These are phyloP conservation scores for Tachina grossa DNA, from an alignment of 2,888 invertebrate species.

Conservation along the genomic window DNA sequence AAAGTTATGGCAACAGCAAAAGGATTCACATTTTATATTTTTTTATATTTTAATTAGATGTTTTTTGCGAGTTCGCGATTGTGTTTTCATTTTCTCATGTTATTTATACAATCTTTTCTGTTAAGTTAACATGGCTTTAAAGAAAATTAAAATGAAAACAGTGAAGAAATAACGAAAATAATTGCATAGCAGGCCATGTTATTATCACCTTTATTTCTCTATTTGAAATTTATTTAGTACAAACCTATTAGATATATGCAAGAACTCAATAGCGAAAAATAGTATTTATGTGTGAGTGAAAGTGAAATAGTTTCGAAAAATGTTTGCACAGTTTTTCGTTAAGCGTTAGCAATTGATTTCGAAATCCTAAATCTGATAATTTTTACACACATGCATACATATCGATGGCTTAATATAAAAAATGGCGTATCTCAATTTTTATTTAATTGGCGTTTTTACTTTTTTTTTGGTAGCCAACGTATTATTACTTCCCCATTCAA, in stretches of 20 bases:
- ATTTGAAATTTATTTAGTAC: neutral
- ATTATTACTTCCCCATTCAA: too few relatives aligned
- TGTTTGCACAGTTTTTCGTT: too few relatives aligned
- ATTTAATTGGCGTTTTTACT: too few relatives aligned
- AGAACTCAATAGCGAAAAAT: too few relatives aligned
- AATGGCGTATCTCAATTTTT: too few relatives aligned
- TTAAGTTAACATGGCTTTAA: conserved; percentile 28
- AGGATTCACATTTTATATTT: neutral
- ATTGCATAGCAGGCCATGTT: conserved; percentile 54
- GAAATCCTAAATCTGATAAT: too few relatives aligned
- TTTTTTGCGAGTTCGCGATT: conserved; percentile 10
- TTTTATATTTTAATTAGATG: conserved; percentile 6
- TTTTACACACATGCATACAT: too few relatives aligned
- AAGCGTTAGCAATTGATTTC: too few relatives aligned
- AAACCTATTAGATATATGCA: neutral
- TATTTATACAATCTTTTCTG: conserved; percentile 1
- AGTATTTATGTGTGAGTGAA: neutral
- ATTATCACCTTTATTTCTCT: conserved; percentile 8
- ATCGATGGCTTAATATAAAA: too few relatives aligned
- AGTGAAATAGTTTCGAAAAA: neutral
- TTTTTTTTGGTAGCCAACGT: too few relatives aligned
- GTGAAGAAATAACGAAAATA: conserved; percentile 35
- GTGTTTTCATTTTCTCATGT: conserved; percentile 10
- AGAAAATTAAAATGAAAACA: conserved; percentile 55
- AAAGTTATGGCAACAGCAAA: neutral